These are phyloP conservation scores for Endotricha flammealis DNA, from an alignment of 2,888 invertebrate species.

Conservation along the genomic window DNA sequence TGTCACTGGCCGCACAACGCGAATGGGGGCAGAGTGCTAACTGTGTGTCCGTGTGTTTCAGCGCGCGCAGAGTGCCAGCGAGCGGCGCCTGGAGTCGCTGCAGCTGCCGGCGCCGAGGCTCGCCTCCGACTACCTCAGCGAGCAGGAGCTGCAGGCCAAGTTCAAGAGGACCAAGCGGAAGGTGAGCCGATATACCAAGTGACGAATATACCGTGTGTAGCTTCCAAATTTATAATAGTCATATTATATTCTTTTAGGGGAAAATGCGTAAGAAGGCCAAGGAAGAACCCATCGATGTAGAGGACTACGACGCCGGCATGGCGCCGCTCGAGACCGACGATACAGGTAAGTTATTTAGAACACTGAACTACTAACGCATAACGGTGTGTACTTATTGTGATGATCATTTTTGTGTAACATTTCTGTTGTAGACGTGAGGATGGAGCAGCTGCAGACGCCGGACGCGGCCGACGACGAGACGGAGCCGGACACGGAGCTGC, in stretches of 20 bases:
- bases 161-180: slow-evolving; percentile 93
- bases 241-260: slow-evolving; percentile 38
- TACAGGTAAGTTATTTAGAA: slow-evolving; percentile 77
- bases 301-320: slow-evolving; percentile 55
- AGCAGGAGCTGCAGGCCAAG: slow-evolving; percentile 88
- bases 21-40: neutral
- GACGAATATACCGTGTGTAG: no score
- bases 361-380: no score
- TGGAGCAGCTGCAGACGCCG: slow-evolving; percentile 29
- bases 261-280: slow-evolving; percentile 65
- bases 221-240: no score
- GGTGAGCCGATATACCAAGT: slow-evolving; percentile 40
- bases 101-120: slow-evolving; percentile 81
- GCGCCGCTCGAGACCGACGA: slow-evolving; percentile 81
- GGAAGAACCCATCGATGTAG: slow-evolving; percentile 71
- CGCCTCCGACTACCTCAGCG: slow-evolving; percentile 93
- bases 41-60: slow-evolving; percentile 17
- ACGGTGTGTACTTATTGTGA: no score
- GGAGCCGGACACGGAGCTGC: slow-evolving; percentile 84
- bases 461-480: slow-evolving; percentile 77
- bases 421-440: slow-evolving; percentile 42
- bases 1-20: no score
- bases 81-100: slow-evolving; percentile 86
- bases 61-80: slow-evolving; percentile 43
- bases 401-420: neutral